phyloP scores from a whole-genome alignment of 2,797 vertebrate genomes.

The Jordanella pulchra region DNA sequence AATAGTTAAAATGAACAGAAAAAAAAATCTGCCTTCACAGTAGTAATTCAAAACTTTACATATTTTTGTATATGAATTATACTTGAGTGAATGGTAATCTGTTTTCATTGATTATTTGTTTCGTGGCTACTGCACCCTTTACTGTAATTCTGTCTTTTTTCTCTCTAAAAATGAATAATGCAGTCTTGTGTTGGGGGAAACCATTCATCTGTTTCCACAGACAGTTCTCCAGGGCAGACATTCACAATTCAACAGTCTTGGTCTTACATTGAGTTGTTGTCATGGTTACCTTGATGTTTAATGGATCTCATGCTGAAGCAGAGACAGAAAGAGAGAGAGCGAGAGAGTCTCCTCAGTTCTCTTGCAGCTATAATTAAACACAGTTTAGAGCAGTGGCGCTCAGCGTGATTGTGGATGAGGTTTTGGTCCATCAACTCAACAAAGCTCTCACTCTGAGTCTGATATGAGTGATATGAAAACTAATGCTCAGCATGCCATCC shows the following conservation, averaged over 20 bases:
- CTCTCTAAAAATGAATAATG: neutral
- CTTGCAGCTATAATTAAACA: conserved; percentile 77
- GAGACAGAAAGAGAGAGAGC: conserved; percentile 51
- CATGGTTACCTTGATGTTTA: conserved; percentile 75
- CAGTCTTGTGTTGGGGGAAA: conserved; percentile 13
- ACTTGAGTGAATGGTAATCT: conserved; percentile 8
- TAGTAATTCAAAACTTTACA: neutral
- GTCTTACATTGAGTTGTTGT: conserved; percentile 76
- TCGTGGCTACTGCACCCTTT: neutral
- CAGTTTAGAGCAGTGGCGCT: conserved; percentile 58
- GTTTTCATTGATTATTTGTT: neutral
- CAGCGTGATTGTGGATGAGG: conserved; percentile 19
- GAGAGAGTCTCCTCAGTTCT: conserved; percentile 54
- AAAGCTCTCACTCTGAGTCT: conserved; percentile 11
- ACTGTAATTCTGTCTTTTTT: neutral
- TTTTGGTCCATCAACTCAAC: neutral
- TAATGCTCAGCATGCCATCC: neutral
- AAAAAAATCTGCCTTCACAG: too few species aligned
- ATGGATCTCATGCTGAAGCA: conserved; percentile 56
- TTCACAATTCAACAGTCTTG: conserved; percentile 49
- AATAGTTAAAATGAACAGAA: too few species aligned
- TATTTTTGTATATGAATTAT: neutral
- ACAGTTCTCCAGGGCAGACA: conserved; percentile 37
- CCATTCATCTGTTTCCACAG: conserved; percentile 3
- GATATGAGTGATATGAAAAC: neutral